Evolutionary conservation across 2,113 vertebrate genomes (phyloP).

Genomic region (Phrynocephalus versicolor): DNA sequence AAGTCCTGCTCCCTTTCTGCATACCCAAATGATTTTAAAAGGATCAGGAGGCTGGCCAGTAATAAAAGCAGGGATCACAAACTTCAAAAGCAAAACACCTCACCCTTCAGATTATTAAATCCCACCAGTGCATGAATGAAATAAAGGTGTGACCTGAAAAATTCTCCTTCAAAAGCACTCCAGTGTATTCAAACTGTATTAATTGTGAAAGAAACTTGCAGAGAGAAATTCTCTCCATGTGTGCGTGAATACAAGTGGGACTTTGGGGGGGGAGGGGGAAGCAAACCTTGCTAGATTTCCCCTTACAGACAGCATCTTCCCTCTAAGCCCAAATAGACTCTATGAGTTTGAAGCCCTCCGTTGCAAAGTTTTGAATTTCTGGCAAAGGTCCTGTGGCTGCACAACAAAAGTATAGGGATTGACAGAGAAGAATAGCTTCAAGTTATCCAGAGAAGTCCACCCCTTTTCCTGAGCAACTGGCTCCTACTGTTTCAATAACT

Average conservation of each 20-base stretch:
- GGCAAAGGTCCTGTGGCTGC: too few species aligned
- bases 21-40: background rate
- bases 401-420: too few species aligned
- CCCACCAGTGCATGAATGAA: background rate
- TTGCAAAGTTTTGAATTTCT: too few species aligned
- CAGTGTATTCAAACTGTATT: background rate
- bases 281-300: background rate
- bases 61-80: background rate
- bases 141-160: background rate
- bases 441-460: too few species aligned
- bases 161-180: background rate
- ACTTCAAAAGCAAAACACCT: background rate
- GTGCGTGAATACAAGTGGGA: background rate
- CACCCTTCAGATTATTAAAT: background rate
- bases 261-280: background rate
- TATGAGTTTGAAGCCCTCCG: background rate
- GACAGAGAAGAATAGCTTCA: too few species aligned
- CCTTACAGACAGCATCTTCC: background rate
- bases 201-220: background rate
- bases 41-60: background rate
- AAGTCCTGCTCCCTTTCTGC: too few species aligned
- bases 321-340: constrained; percentile 5
- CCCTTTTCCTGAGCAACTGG: too few species aligned
- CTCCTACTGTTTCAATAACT: too few species aligned
- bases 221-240: background rate